A percentile compares a stretch with the other conserved stretches of the same genome.
These are phyloP conservation scores for Mizuhopecten yessoensis DNA, from an alignment of 1,140 invertebrate species.

Conservation along the genomic window DNA sequence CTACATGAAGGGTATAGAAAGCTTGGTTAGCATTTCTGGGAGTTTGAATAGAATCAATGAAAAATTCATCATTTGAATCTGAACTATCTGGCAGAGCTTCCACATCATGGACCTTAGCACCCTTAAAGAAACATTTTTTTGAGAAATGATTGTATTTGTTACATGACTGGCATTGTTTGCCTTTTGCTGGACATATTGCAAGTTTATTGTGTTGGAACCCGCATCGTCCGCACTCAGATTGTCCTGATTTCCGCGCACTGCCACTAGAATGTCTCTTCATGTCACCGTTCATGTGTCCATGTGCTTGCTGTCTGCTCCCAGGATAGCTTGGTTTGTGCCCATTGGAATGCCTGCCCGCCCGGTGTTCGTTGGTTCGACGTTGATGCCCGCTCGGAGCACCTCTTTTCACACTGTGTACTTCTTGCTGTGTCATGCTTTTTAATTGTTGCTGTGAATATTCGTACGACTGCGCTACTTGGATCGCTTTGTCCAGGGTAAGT, in stretches of 20 bases:
- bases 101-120: neutral
- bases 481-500: slow-evolving; percentile 58
- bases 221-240: slow-evolving; percentile 11
- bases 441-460: slow-evolving; percentile 61
- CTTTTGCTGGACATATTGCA: slow-evolving; percentile 50
- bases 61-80: slow-evolving; percentile 47
- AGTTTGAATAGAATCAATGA: slow-evolving; percentile 51
- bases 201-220: neutral
- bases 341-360: neutral
- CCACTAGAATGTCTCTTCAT: neutral
- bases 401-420: neutral
- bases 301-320: neutral
- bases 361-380: neutral
- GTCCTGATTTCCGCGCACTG: neutral
- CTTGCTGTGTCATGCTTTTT: slow-evolving; percentile 47
- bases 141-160: slow-evolving; percentile 54
- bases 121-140: slow-evolving; percentile 15
- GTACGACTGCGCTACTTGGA: slow-evolving; percentile 56
- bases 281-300: neutral
- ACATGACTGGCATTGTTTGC: slow-evolving; percentile 51
- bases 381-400: neutral
- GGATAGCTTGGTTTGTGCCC: neutral
- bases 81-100: neutral
- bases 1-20: slow-evolving; percentile 34
- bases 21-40: slow-evolving; percentile 40